Base-by-base conservation (phyloP, 2,797 vertebrate species). In the Lateolabrax maculatus region DNA sequence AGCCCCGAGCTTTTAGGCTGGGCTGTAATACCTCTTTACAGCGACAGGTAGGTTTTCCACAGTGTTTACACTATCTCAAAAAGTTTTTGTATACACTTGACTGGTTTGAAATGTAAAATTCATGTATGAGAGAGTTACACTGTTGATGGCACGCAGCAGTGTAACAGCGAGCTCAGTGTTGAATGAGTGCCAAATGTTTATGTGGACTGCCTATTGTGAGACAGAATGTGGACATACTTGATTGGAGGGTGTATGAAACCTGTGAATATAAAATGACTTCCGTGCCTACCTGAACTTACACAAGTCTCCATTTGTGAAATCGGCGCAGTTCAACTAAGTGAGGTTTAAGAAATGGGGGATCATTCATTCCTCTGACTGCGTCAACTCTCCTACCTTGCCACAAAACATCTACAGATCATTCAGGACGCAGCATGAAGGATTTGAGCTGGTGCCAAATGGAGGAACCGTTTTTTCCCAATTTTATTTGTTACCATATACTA, bases 11-110 rank as follows among this genome's bases (percentile, higher is more conserved):
- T 89, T 2, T 29, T 96, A 43, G 71, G 85, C 31, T 96, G 95
- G 95, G 93, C 94, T 8, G 89, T 93, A 1, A 86, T 95, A 1
- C 94, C 95, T 37, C 87, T 96, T 5, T 95, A 89, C 83, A 92
- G 49, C 9, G 23, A 90, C 72, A 84, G 71, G 95, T 96, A 70
- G 23, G 63, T 51, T 37, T 4, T 13, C 8, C 6, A 29, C n/a
- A 52, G 16, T 19, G 11, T 76, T 55, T 48, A 57, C 29, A 37
- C 21, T 36, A 27, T 31, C 21, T 39, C 4, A 0, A 75, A 11
- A 41, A 9, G 19, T 13, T 43, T 70, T 48, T 29, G 5, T n/a
- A 5, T 16, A 36, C 5, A 46, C 5, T 16, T 65, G 16, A 34
- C 16, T 25, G 10, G 29, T 21, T 67, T 21, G 5, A 36, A 15